phyloP scores from a whole-genome alignment of 2,113 vertebrate species.

The Neogobius melanostomus region DNA sequence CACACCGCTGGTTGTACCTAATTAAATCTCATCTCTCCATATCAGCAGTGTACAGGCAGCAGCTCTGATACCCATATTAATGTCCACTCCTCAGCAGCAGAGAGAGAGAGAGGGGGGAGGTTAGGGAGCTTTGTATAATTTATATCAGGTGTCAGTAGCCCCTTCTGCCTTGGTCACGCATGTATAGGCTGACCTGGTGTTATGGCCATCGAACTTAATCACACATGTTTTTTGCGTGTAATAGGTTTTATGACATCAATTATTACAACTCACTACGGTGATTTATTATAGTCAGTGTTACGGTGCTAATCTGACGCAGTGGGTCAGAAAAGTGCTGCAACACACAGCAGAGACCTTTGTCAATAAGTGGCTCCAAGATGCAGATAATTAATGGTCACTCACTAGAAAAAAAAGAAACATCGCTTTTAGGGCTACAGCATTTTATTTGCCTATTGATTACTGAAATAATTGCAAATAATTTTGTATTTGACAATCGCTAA shows the following conservation, averaged over 20 bases:
- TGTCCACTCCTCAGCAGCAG: constrained; percentile 26
- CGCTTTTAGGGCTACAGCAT: background rate
- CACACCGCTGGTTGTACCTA: background rate
- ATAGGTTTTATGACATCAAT: background rate
- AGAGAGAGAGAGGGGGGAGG: constrained; percentile 2
- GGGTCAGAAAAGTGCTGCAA: background rate
- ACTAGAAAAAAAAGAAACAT: background rate
- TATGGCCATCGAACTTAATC: constrained; percentile 3
- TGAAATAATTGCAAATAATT: background rate
- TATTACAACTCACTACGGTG: background rate
- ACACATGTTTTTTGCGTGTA: background rate
- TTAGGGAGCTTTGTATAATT: constrained; percentile 29
- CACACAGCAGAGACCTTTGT: background rate
- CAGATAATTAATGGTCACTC: background rate
- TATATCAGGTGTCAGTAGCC: constrained; percentile 49
- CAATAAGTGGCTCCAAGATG: background rate
- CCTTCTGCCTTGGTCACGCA: constrained; percentile 13
- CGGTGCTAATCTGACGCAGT: background rate
- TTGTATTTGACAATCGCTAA: background rate
- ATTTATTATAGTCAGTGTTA: background rate
- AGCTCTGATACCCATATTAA: constrained; percentile 38
- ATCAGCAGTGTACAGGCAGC: constrained; percentile 16
- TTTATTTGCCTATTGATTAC: background rate
- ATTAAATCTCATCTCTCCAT: constrained; percentile 21
- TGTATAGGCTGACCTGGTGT: constrained; percentile 11